A percentile compares a stretch with the other conserved stretches of the same genome.
Conservation (phyloP, 2,797 vertebrate genomes). For the Onychomys leucogaster region DNA sequence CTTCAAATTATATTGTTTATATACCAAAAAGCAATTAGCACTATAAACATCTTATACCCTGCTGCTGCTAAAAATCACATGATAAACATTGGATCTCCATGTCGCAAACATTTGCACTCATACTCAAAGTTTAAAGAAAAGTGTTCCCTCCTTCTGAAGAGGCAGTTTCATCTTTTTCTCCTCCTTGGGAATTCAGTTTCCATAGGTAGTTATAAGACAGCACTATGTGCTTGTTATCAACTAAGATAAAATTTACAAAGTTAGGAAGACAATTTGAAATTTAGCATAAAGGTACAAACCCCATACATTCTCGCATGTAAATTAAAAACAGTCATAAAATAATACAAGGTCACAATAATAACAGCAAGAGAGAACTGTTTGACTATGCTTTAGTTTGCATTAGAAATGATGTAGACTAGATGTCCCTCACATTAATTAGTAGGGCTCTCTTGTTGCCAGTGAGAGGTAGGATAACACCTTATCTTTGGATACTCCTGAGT, state of each 20-base stretch:
- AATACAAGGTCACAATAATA: not conserved
- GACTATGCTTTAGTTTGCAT: not conserved
- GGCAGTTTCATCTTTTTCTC: not conserved
- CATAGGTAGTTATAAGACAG: not conserved
- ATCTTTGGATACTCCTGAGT: not conserved
- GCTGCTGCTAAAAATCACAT: not conserved
- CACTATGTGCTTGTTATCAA: not conserved
- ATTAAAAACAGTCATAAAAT: not conserved
- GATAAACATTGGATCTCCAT: not conserved
- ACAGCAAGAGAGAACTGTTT: not conserved
- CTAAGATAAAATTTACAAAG: constrained; percentile 46
- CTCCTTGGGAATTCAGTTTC: not conserved
- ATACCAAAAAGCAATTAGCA: not conserved
- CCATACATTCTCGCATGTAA: not conserved
- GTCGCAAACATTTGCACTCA: not conserved
- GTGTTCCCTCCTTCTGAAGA: not conserved
- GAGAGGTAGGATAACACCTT: not conserved
- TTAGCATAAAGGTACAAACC: not conserved
- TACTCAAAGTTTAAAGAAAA: constrained; percentile 14
- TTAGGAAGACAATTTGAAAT: not conserved
- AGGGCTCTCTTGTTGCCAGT: too few species aligned
- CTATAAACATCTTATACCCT: not conserved
- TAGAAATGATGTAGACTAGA: not conserved
- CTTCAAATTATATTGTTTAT: not conserved
- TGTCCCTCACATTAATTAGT: not conserved